A percentile compares a stretch with the other conserved stretches of the same genome.
Evolutionary conservation across 2,888 invertebrate genomes (phyloP).

Genomic region (Axea sp.): DNA sequence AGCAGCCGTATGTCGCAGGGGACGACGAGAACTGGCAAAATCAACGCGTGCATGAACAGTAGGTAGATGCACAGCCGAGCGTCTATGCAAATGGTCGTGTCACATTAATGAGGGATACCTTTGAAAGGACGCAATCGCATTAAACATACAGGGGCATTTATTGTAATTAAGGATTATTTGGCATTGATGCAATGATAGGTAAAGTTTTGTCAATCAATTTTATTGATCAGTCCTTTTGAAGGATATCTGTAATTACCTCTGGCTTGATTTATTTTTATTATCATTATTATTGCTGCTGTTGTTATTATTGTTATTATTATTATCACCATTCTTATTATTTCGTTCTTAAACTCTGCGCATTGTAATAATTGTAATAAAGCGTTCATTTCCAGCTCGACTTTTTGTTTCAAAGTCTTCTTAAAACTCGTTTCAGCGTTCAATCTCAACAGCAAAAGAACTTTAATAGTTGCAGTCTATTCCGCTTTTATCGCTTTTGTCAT

Average conservation of each 20-base stretch:
- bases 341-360: no score
- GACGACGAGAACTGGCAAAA: conserved; percentile 29
- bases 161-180: conserved; percentile 41
- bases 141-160: conserved; percentile 31
- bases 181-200: conserved; percentile 28
- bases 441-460: no score
- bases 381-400: no score
- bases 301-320: no score
- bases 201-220: conserved; percentile 30
- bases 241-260: neutral
- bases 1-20: conserved; percentile 42
- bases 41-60: conserved; percentile 47
- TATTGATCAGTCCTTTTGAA: neutral
- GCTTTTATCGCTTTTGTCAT: no score
- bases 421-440: no score
- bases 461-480: no score
- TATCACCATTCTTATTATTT: no score
- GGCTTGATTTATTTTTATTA: no score
- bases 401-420: no score
- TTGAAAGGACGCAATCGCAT: conserved; percentile 30
- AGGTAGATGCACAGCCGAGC: conserved; percentile 48
- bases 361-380: no score
- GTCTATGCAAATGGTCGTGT: conserved; percentile 57
- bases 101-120: conserved; percentile 45
- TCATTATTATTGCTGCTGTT: no score